A percentile compares a stretch with the other conserved stretches of the same genome.
Evolutionary conservation across 2,797 vertebrate species (phyloP).

Genomic region (Falco columbarius): DNA sequence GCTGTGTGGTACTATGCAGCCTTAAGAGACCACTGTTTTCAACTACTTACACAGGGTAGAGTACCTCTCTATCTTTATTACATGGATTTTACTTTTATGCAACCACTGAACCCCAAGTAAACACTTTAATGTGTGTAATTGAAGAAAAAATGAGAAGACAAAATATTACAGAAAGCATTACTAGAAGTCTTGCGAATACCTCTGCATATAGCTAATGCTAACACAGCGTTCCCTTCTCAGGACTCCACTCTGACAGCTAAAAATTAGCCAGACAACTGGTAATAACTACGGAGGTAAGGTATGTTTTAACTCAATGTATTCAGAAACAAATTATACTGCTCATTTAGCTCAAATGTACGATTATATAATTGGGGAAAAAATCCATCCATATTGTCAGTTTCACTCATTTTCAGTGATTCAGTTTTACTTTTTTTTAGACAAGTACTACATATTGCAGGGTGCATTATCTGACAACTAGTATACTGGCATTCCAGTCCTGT

Average conservation of each 20-base stretch:
- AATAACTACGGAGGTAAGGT: background rate
- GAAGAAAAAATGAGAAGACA: background rate
- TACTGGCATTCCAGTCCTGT: background rate
- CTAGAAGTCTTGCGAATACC: background rate
- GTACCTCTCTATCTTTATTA: background rate
- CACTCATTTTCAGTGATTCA: background rate
- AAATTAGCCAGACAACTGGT: background rate
- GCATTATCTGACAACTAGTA: background rate
- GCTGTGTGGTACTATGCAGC: background rate
- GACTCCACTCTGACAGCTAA: background rate
- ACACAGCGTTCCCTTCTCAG: accelerated
- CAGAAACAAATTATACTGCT: background rate
- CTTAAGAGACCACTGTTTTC: background rate
- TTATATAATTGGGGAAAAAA: background rate
- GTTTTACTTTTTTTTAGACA: background rate
- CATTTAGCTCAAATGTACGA: background rate
- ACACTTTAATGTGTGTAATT: background rate
- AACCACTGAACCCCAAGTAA: background rate
- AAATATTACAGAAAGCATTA: background rate
- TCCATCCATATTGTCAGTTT: background rate
- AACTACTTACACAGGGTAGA: background rate
- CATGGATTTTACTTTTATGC: background rate
- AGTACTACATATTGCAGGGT: background rate
- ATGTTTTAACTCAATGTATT: background rate
- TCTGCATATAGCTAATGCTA: background rate